Base-by-base conservation (phyloP, 2,113 vertebrate species). In the Stegostoma tigrinum region DNA sequence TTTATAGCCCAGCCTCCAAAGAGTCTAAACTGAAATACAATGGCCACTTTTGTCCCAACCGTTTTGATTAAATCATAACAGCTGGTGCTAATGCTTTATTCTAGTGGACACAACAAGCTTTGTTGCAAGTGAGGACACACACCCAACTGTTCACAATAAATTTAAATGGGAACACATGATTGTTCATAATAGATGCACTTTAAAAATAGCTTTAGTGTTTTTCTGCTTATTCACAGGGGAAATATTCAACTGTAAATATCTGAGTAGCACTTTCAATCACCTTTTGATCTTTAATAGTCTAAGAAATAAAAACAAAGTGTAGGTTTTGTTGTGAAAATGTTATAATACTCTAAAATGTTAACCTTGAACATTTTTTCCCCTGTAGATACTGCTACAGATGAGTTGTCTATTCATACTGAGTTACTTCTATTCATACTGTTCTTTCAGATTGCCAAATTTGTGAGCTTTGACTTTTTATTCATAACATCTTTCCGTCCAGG, bases 141-240 rank as follows among this genome's bases (percentile, higher is more conserved):
- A 10, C 61, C 64, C 64, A 94, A 94, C 14, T 42, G 34, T 94
- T 94, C n/a, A 94, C 90, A 42, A 94, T 66, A 61, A 61, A 91
- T 91, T 91, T 91, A 91, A 91, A 38, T n/a, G 0, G 15, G n/a
- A 64, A 38, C 48, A 87, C 45, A 87, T 23, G 64, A 67, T 38
- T 93, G 90, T 93, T 93, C 34, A 93, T n/a, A n/a, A 93, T 48
- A 93, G 90, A 89, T 66, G 15, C 90, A 94, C 90, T 38, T 67
- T 52, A 94, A 94, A 64, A 94, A 94, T 94, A 94, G 61, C 61
- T 66, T 23, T n/a, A 67, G 7, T 66, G 90, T 90, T 90, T 75
- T 90, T 90, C 14, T 61, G 15, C 52, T 61, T 61, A 61, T 17
- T 34, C 87, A 48, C 23, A 34, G 30, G 52, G 48, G 87, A 48